Percentiles rank a stretch among this genome's conserved stretches.
These are phyloP conservation scores for Leguminivora glycinivorella DNA, from an alignment of 1,140 invertebrate genomes.

Conservation along the genomic window DNA sequence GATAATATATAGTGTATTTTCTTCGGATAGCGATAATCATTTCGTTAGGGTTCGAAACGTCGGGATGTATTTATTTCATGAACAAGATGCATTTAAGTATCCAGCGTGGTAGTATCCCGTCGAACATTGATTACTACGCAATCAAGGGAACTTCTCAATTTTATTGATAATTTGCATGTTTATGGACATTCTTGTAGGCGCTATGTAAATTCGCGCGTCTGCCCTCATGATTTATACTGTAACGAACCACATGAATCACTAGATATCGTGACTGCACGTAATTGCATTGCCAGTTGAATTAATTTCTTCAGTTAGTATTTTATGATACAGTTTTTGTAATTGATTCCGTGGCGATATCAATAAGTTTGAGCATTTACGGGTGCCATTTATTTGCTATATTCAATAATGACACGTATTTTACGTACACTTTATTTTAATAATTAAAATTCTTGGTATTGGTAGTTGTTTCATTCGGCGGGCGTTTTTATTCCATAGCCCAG, in stretches of 20 bases:
- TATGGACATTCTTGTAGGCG: slow-evolving; percentile 51
- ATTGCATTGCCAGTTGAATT: slow-evolving; percentile 74
- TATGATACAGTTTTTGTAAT: slow-evolving; percentile 70
- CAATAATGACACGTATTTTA: background rate
- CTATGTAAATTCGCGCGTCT: slow-evolving; percentile 67
- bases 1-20: too few species aligned
- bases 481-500: too few species aligned
- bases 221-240: slow-evolving; percentile 57
- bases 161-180: slow-evolving; percentile 55
- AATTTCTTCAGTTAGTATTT: slow-evolving; percentile 67
- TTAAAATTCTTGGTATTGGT: too few species aligned
- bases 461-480: too few species aligned
- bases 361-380: slow-evolving; percentile 53
- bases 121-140: slow-evolving; percentile 18
- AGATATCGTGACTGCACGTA: slow-evolving; percentile 68
- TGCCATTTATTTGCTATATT: slow-evolving; percentile 7
- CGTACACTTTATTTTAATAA: too few species aligned
- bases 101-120: background rate
- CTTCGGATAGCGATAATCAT: too few species aligned
- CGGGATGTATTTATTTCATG: too few species aligned
- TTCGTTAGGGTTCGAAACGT: too few species aligned
- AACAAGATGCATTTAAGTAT: background rate
- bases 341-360: slow-evolving; percentile 63
- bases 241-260: slow-evolving; percentile 68
- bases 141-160: slow-evolving; percentile 29